Base-by-base conservation (phyloP, 1,140 invertebrate species). In the Sitodiplosis mosellana region DNA sequence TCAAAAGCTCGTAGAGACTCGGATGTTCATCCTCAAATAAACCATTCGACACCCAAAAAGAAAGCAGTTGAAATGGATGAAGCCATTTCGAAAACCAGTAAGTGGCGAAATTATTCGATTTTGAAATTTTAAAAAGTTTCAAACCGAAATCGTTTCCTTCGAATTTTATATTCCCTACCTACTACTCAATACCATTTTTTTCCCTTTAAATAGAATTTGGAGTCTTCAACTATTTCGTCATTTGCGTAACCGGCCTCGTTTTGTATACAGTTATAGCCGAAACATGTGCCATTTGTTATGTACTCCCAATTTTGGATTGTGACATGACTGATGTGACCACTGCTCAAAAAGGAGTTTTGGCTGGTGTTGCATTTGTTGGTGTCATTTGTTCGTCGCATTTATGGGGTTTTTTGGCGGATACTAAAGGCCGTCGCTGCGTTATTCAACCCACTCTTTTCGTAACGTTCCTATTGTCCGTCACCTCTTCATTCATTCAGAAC, bases 341-440 rank as follows among this genome's bases (percentile, higher is more conserved):
- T 17, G 33, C 48, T 0, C 44, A 59, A 27, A 65, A 66, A 49
- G 60, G 63, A 7, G 20, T 65, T 17, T 40, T 66, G 12, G 58
- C 57, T 14, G 57, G 59, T 7, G 55, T 61, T 17, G 56, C 54
- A 33, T 65, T 62, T 41, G 49, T 66, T 15, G 65, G 65, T 1
- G 56, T 64, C 8, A 58, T 66, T 17, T 42, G 52, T 2, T 55
- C 56, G n/a, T 73, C 71, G 0, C 72, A 73, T 57, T 61, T 85
- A 20, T 87, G 85, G 84, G 86, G 86, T 22, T 84, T 77, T 47
- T 54, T 88, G 14, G 80, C 82, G 0, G 87, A 91, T 58, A 77
- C 77, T 0, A 67, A 73, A 19, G 87, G 87, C 0, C 70, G 86
- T 1, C 69, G 74, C 15, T 71, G 72, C 2, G 69, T 85, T 6